Conservation (phyloP, 1,140 invertebrate species). For the Chymomyza costata region DNA sequence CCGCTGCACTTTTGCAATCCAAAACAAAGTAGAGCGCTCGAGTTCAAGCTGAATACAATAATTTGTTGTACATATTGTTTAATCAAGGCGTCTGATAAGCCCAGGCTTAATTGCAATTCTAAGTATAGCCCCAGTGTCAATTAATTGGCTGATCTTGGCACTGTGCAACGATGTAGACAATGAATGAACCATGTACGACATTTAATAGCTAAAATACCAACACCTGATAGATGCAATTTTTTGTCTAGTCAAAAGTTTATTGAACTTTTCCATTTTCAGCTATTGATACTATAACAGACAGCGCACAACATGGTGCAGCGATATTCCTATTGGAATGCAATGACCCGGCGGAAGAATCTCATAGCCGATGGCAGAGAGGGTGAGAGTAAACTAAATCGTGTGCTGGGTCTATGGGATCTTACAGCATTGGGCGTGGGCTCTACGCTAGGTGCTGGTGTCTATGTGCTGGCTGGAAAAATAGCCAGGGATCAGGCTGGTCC, state of each 20-base stretch:
- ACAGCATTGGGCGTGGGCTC: conserved; percentile 89
- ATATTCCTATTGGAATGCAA: conserved; percentile 63
- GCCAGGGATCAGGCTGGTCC: conserved; percentile 87
- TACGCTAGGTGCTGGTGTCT: conserved; percentile 91
- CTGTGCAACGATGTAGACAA: conserved; percentile 10
- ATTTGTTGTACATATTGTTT: conserved; percentile 44
- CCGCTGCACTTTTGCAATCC: no score
- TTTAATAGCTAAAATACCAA: no score
- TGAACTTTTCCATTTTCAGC: conserved; percentile 22
- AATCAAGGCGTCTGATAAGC: conserved; percentile 45
- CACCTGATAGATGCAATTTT: conserved; percentile 13
- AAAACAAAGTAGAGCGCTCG: conserved; percentile 36
- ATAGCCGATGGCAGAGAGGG: conserved; percentile 49
- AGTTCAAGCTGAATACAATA: conserved; percentile 52
- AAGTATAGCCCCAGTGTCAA: conserved; percentile 1
- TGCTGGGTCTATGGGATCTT: conserved; percentile 84
- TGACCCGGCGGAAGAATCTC: conserved; percentile 62
- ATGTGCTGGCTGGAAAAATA: conserved; percentile 91
- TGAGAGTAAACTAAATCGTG: conserved; percentile 72
- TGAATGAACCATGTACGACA: conserved; percentile 19
- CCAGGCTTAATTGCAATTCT: conserved; percentile 9
- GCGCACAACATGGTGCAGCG: conserved; percentile 44
- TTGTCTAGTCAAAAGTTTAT: conserved; percentile 35
- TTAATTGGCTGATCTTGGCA: conserved; percentile 48
- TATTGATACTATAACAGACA: conserved; percentile 8